Evolutionary conservation across 2,888 invertebrate genomes (phyloP).

Genomic region (Euclidia mi): DNA sequence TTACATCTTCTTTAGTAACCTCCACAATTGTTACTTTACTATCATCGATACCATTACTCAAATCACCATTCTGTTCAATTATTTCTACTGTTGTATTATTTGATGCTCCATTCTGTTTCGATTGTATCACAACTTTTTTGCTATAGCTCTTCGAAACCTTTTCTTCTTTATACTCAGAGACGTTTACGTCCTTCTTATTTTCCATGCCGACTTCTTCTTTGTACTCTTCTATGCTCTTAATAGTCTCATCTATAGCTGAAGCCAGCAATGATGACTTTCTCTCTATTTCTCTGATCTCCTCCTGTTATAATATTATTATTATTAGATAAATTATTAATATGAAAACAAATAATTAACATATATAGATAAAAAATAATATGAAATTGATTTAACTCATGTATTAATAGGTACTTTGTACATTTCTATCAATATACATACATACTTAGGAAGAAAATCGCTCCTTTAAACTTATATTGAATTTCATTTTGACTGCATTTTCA

Average conservation of each 20-base stretch:
- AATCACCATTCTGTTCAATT: conserved; percentile 20
- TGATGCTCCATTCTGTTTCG: conserved; percentile 27
- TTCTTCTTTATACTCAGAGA: conserved; percentile 35
- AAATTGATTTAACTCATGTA: too few relatives aligned
- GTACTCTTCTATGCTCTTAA: conserved; percentile 83
- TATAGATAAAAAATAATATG: too few relatives aligned
- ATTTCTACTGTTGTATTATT: conserved; percentile 24
- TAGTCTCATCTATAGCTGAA: conserved; percentile 83
- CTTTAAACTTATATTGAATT: too few relatives aligned
- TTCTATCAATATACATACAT: too few relatives aligned
- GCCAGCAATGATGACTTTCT: conserved; percentile 81
- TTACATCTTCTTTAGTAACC: conserved; percentile 2
- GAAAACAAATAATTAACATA: too few relatives aligned
- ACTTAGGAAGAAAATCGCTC: too few relatives aligned
- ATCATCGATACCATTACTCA: conserved; percentile 4
- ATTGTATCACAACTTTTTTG: conserved; percentile 13
- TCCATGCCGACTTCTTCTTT: conserved; percentile 82
- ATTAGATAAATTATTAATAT: neutral
- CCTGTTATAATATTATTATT: conserved; percentile 62
- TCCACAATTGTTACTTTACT: neutral
- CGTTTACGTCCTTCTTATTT: conserved; percentile 48
- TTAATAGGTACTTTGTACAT: too few relatives aligned
- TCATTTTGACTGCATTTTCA: too few relatives aligned
- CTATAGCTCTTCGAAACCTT: conserved; percentile 8
- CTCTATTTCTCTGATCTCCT: conserved; percentile 82